A percentile compares a stretch with the other conserved stretches of the same genome.
Evolutionary conservation across 1,140 invertebrate species (phyloP).

Genomic region (Hyles vespertilio): DNA sequence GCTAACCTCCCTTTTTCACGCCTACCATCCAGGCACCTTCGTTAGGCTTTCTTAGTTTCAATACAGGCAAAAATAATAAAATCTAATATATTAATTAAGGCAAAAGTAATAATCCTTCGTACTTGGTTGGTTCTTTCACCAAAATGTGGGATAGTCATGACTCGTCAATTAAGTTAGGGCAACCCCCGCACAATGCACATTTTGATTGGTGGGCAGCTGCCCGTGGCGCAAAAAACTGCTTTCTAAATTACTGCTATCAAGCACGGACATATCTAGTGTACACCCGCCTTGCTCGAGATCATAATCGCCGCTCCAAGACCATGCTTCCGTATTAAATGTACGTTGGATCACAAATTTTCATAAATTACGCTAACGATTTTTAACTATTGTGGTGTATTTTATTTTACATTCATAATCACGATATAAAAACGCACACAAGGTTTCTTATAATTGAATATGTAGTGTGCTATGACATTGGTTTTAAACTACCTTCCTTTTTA

Average conservation of each 20-base stretch:
- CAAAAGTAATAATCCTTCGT: background rate
- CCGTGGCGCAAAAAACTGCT: slow-evolving; percentile 59
- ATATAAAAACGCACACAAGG: too few relatives aligned
- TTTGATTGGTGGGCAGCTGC: slow-evolving; percentile 65
- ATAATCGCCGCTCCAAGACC: slow-evolving; percentile 41
- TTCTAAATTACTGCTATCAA: slow-evolving; percentile 62
- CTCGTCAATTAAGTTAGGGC: slow-evolving; percentile 47
- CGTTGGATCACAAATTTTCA: slow-evolving; percentile 22
- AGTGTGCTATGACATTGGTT: too few relatives aligned
- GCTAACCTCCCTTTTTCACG: too few relatives aligned
- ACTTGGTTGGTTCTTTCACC: slow-evolving; percentile 1
- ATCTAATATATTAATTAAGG: background rate
- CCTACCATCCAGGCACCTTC: too few relatives aligned
- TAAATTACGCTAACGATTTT: slow-evolving; percentile 21
- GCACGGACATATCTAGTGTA: slow-evolving; percentile 36
- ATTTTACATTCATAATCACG: too few relatives aligned
- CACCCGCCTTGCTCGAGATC: slow-evolving; percentile 50
- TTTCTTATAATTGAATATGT: too few relatives aligned
- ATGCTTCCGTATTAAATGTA: slow-evolving; percentile 51
- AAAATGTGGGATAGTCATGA: slow-evolving; percentile 34
- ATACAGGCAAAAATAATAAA: too few relatives aligned
- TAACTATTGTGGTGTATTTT: too few relatives aligned
- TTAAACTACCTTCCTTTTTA: too few relatives aligned
- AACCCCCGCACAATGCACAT: slow-evolving; percentile 61
- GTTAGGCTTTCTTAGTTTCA: too few relatives aligned